Evolutionary conservation across 2,888 invertebrate species (phyloP).

Genomic region (Encarsia formosa): DNA sequence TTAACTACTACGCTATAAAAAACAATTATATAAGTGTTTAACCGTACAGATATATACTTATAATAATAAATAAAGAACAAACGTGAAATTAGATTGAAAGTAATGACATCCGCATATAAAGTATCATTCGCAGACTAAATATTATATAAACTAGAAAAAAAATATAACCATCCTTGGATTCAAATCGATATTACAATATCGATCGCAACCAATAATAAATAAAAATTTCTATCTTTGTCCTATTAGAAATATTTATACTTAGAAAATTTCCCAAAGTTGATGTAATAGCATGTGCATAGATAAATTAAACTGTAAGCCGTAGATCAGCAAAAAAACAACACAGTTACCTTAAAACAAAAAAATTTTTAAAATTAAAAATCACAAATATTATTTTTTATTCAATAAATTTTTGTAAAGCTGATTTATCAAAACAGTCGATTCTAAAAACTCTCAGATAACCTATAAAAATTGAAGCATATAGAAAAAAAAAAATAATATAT

Average conservation of each 20-base stretch:
- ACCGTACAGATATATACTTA: slow-evolving; percentile 14
- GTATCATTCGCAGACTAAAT: slow-evolving; percentile 8
- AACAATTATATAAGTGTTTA: slow-evolving; percentile 14
- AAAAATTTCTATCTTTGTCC: slow-evolving; percentile 23
- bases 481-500: background rate
- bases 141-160: background rate
- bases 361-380: too few relatives aligned
- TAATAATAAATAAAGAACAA: slow-evolving; percentile 8
- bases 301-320: background rate
- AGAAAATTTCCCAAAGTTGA: slow-evolving; percentile 11
- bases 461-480: too few relatives aligned
- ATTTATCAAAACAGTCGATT: too few relatives aligned
- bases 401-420: too few relatives aligned
- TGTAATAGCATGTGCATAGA: background rate
- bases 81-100: slow-evolving; percentile 8
- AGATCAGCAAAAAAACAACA: slow-evolving; percentile 11
- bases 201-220: too few relatives aligned
- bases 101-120: slow-evolving; percentile 12
- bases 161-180: slow-evolving; percentile 10
- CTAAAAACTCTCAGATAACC: too few relatives aligned
- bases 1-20: too few relatives aligned
- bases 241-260: slow-evolving; percentile 14
- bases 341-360: slow-evolving; percentile 14
- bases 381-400: too few relatives aligned
- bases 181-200: too few relatives aligned